Conservation (phyloP, 2,113 vertebrate genomes). For the chimpanzee (Pan troglodytes) region NHGRI_mPanTro3-v2.1_pri NC_072408.2:87965001-87965500, state of each 20-base stretch:
- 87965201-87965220: background rate
- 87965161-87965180: background rate
- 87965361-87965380: background rate
- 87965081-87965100: background rate
- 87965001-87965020: background rate
- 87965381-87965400: background rate
- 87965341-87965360: background rate
- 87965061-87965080: background rate
- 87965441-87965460: background rate
- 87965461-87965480: background rate
- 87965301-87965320: background rate
- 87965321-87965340: background rate
- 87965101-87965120: background rate
- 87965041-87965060: background rate
- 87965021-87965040: background rate
- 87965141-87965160: background rate
- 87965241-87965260: constrained; percentile 30
- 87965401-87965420: background rate
- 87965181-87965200: background rate
- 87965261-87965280: background rate
- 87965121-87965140: constrained; percentile 17
- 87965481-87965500: background rate
- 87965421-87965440: background rate
- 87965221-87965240: background rate
- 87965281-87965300: background rate